Base-by-base conservation (phyloP, 1,140 invertebrate species). In the Drosophila nikananu region DNA sequence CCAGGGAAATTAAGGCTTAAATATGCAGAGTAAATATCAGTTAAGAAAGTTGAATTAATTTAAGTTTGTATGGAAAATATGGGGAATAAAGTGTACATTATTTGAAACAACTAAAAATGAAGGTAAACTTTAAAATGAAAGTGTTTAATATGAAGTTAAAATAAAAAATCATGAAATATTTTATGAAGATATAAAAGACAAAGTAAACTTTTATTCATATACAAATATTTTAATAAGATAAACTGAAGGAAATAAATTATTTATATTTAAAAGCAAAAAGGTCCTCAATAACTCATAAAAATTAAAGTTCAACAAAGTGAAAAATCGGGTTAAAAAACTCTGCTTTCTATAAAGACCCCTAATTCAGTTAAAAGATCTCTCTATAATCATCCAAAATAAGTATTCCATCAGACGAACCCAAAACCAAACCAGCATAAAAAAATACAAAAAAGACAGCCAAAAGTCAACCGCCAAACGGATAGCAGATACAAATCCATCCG, bases 381-480 rank as follows among this genome's bases (percentile, higher is more conserved):
- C 39, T n/a, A 39, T 62, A 55, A 67, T 60, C 55, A 49, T 39
- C 32, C 51, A 13, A 19, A 57, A 57, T 39, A 19, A 61, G 51
- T 57, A 57, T 65, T 51, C 35, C 32, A 55, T 37, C 52, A 37
- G 19, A 25, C 15, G 19, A 54, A 75, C 27, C 64, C 42, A 13
- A 13, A 49, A 25, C 23, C 37, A 35, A 75, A 35, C 74, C 57
- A 35, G 74, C 49, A 62, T 70, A 60, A 52, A 73, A 70, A 32
- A 39, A 51, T 37, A 71, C 49, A 49, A 39, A 49, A 37, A 37
- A 12, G 3, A 25, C 54, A 57, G 54, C 15, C 37, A 49, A 73
- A 73, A 72, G 63, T 68, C 60, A 78, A 65, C 74, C 78, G 51
- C 76, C 42, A 76, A 72, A 62, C 55, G 66, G 72, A 74, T 66